A percentile compares a stretch with the other conserved stretches of the same genome.
phyloP scores from a whole-genome alignment of 2,888 invertebrate species.

The Caenorhabditis afra region DNA sequence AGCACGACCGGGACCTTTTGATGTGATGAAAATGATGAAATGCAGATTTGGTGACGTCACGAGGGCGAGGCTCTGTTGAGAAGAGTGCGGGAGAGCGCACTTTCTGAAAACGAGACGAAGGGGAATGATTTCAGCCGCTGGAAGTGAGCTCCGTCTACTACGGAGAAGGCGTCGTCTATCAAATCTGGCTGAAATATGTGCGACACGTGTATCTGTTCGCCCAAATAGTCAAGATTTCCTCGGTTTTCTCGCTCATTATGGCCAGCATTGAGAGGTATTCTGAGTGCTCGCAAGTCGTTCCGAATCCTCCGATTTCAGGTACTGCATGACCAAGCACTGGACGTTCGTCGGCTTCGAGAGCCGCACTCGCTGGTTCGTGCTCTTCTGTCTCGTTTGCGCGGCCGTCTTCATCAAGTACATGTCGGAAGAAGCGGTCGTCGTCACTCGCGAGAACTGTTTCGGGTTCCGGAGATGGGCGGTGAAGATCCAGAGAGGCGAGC shows the following conservation, averaged over 20 bases:
- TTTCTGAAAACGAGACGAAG: background rate
- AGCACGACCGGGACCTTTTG: background rate
- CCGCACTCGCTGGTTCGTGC: conserved; percentile 77
- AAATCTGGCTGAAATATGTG: conserved; percentile 72
- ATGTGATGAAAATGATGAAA: conserved; percentile 1
- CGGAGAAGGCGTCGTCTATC: conserved; percentile 65
- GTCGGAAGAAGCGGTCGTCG: conserved; percentile 69
- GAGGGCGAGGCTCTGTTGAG: too few relatives aligned
- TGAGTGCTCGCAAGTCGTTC: background rate
- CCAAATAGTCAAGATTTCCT: conserved; percentile 78
- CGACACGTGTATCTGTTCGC: conserved; percentile 67
- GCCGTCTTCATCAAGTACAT: conserved; percentile 75
- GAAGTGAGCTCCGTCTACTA: conserved; percentile 76
- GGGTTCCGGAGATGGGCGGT: conserved; percentile 62
- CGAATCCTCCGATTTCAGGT: conserved; percentile 44
- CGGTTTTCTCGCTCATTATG: conserved; percentile 78
- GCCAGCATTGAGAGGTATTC: conserved; percentile 77
- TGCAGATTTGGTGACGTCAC: background rate
- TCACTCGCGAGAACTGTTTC: conserved; percentile 61
- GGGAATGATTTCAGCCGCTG: conserved; percentile 65
- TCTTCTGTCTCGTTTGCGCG: conserved; percentile 63
- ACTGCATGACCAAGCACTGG: conserved; percentile 77
- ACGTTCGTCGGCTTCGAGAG: conserved; percentile 79
- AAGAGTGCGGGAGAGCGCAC: too few relatives aligned
- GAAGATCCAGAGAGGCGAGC: conserved; percentile 47